Evolutionary conservation across 2,888 invertebrate genomes (phyloP), one percentile per base, ranked within the genome.

Genomic region (Limnephilus marmoratus): DNA sequence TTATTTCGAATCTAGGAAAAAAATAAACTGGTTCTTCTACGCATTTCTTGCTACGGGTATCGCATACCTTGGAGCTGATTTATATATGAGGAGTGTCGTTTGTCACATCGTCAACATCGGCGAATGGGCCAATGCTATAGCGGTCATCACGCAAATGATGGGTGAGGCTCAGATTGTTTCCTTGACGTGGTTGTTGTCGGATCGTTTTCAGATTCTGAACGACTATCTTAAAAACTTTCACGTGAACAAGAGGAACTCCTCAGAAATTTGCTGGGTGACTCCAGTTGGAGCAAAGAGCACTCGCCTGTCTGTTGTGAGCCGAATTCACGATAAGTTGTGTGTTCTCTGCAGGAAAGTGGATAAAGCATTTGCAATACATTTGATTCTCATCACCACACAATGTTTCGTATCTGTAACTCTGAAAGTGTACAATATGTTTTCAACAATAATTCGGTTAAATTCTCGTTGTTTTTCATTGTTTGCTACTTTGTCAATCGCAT

Each of bases 301-400:
- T 7, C 85, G 91, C 37, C 88, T 93, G 41, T 85, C 89, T 18
- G 90, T 91, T 15, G 29, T 92, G 4, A 92, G 90, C 15, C 85
- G 92, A 81, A 90, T 92, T 13, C 91, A 93, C 88, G 92, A 93
- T 29, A 93, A 88, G 31, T 82, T 93, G 24, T 92, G 93, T 85
- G 34, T 29, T 29, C 29, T 92, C 29, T 90, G 87, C 24, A 92
- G 83, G 41, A 85, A 92, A n/a, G 81, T 85, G 1, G 93, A 89
- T 34, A 24, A 89, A 12, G 24, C 89, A 29, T 93, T 82, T 53
- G n/a, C 93, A n/a, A 68, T 90, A 29, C 90, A 85, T 15, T 34
- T 92, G 81, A 41, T 91, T 12, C 85, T 93, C 29, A 92, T 92
- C 29, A 89, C 92, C 31, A 81, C 87, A 3, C 87, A 90, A n/a